Conservation (phyloP, 2,888 invertebrate species). For the Nyleta sp. region DNA sequence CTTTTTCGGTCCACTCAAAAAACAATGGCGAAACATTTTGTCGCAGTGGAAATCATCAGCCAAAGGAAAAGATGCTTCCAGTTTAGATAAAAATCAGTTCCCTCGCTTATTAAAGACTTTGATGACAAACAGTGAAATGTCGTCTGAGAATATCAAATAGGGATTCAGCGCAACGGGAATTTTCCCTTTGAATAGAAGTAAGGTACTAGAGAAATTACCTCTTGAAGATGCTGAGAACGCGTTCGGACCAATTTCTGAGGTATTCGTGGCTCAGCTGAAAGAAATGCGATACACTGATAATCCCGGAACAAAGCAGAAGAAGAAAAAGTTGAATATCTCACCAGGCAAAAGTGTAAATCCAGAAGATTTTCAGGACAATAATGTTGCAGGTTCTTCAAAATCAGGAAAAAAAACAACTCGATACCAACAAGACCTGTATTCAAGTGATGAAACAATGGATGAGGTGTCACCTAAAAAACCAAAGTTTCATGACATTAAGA, state of each 20-base stretch:
- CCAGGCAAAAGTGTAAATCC: constrained; percentile 3
- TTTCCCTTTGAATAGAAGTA: constrained; percentile 11
- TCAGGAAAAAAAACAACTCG: constrained; percentile 13
- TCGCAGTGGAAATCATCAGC: constrained; percentile 22
- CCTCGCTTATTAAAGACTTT: constrained; percentile 15
- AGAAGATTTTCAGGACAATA: constrained; percentile 8
- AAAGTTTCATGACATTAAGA: not conserved
- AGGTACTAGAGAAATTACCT: constrained; percentile 9
- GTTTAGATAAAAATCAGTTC: constrained; percentile 25
- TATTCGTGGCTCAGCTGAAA: constrained; percentile 25
- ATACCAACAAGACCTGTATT: constrained; percentile 1
- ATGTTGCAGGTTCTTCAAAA: constrained; percentile 3
- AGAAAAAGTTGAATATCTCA: constrained; percentile 9
- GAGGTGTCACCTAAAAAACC: constrained; percentile 16
- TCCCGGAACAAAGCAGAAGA: constrained; percentile 6
- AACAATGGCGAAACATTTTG: constrained; percentile 20
- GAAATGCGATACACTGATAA: constrained; percentile 7
- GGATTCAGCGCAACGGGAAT: constrained; percentile 23
- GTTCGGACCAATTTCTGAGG: not conserved
- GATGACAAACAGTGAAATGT: constrained; percentile 15
- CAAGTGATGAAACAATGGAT: constrained; percentile 6
- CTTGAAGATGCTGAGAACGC: constrained; percentile 11
- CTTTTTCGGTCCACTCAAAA: constrained; percentile 22
- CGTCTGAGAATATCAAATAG: constrained; percentile 23
- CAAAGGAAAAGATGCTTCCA: constrained; percentile 24